Evolutionary conservation across 2,113 vertebrate species (phyloP), one percentile per base, ranked within the genome.

Genomic region (Cercopithecus mona): DNA sequence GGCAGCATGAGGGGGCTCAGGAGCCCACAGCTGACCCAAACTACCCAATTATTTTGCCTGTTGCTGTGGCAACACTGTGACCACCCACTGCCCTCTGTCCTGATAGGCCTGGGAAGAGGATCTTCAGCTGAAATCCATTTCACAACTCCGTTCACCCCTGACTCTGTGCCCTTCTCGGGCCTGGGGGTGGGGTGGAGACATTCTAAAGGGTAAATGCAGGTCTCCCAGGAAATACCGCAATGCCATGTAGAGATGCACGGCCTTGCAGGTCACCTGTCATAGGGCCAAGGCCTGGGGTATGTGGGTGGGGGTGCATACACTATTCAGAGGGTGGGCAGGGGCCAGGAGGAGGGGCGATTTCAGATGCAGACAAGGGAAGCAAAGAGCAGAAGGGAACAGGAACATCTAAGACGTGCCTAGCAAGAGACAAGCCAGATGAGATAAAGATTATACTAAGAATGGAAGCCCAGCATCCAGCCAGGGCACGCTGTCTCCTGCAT

Each of bases 401-500:
- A 50, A 27, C 45, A 45, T 84, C 22, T 30, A 45, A 10, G 12
- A 50, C 50, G 14, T 5, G 10, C 50, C 66, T 30, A 11, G 17
- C 55, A 32, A 40, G 66, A 52, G 75, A n/a, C 52, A 22, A 52
- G 40, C 18, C 59, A 57, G 45, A 35, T 8, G 16, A 32, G 50
- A 32, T 27, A 55, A 50, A 52, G 68, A 22, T 35, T 6, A 4
- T 7, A 2, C 75, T 40, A 76, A 22, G 40, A 6, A 0, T 0
- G 10, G 32, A n/a, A 38, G 18, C n/a, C 66, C 10, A 32, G 48
- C 6, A 1, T 3, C 48, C 0, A 64, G 38, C 1, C 13, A 8
- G 22, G 18, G 38, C 14, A 1, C 1, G 8, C 17, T 3, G 4
- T 23, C 18, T 2, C 10, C 25, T 25, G 1, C 3, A 0, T 23